A percentile compares a stretch with the other conserved stretches of the same genome.
Evolutionary conservation across 2,113 vertebrate species (phyloP).

Genomic region (Gracilinanus agilis): DNA sequence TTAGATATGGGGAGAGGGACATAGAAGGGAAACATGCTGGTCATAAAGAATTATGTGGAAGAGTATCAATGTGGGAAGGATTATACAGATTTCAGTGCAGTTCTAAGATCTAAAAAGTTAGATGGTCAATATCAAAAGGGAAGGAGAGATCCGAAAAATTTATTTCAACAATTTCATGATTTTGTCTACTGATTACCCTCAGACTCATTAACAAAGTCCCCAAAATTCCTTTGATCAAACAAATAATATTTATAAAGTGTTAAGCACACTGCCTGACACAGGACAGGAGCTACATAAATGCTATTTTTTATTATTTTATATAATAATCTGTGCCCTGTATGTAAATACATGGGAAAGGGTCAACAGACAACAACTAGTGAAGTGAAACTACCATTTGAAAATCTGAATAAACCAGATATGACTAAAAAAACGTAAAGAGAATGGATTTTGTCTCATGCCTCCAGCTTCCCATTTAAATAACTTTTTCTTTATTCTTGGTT

Average conservation of each 20-base stretch:
- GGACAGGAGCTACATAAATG: background rate
- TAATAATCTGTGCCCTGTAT: background rate
- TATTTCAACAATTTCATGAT: background rate
- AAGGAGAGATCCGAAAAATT: background rate
- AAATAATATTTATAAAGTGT: background rate
- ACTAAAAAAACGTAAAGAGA: background rate
- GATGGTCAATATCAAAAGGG: background rate
- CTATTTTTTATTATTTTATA: background rate
- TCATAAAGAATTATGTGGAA: background rate
- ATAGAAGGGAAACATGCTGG: background rate
- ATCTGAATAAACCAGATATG: background rate
- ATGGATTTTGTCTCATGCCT: background rate
- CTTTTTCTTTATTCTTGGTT: background rate
- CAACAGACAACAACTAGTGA: background rate
- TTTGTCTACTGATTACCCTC: background rate
- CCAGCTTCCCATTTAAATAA: background rate
- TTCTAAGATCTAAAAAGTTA: background rate
- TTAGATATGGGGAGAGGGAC: background rate
- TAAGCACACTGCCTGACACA: background rate
- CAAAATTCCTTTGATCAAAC: background rate
- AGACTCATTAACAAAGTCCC: background rate
- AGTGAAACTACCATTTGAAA: background rate
- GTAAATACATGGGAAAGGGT: background rate
- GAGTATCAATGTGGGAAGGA: background rate
- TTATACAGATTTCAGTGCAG: background rate